A percentile compares a stretch with the other conserved stretches of the same genome.
phyloP scores from a whole-genome alignment of 1,140 invertebrate genomes.

The Proales similis region DNA sequence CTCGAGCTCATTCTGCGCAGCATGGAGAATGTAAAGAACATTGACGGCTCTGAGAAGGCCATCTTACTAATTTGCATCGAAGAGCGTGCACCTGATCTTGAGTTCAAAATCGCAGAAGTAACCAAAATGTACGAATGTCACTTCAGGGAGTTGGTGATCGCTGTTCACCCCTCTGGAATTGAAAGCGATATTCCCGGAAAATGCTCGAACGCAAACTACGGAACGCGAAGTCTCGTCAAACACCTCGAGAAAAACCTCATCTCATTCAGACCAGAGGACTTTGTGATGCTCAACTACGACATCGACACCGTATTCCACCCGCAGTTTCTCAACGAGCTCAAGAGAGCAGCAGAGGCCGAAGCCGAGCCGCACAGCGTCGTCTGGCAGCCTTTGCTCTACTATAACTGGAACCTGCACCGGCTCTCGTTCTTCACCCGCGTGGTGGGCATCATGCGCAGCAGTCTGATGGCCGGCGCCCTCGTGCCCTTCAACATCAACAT shows the following conservation, averaged over 20 bases:
- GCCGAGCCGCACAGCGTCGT: no score
- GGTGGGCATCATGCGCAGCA: conserved; percentile 40
- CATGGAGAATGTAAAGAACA: no score
- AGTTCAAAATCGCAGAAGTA: no score
- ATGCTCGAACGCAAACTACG: conserved; percentile 1
- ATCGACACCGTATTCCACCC: neutral
- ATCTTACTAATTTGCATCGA: no score
- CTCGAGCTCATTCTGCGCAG: neutral
- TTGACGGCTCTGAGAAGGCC: no score
- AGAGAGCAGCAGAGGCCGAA: neutral
- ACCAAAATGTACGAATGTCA: no score
- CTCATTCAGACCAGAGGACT: no score
- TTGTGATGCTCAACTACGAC: no score
- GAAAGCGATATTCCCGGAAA: neutral
- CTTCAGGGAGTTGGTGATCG: no score
- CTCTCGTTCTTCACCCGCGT: conserved; percentile 42
- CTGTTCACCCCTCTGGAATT: neutral
- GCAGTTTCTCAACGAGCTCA: neutral
- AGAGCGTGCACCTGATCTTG: no score
- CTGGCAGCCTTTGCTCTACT: neutral
- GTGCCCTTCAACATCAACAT: conserved; percentile 44
- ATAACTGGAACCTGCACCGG: conserved; percentile 41
- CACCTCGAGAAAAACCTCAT: neutral
- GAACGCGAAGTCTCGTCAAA: neutral
- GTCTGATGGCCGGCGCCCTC: conserved; percentile 43